Evolutionary conservation across 2,888 invertebrate genomes (phyloP), one percentile per base, ranked within the genome.

Genomic region (Villa cingulata): DNA sequence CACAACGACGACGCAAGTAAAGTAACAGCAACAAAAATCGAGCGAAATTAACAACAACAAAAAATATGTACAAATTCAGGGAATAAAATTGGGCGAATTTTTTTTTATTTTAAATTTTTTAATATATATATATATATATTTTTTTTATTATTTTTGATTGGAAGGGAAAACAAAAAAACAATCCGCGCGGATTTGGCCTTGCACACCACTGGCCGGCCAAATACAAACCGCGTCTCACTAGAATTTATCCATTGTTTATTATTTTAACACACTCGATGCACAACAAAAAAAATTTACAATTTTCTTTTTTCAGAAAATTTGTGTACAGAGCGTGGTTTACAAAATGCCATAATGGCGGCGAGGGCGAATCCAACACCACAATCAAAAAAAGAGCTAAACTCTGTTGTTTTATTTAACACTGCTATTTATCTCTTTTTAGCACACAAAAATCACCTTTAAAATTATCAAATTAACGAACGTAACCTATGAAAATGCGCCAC

Each of bases 261-360:
- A 75, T 76, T 79, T 80, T 77, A 73, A 75, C 77, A 70, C 80
- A 79, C 80, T 80, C 80, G 41, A 80, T 32, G 29, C 29, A 32
- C 29, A 32, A 36, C 36, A 36, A 36, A 36, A 36, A 15, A 74
- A 73, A 76, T 77, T 79, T 78, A 79, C 78, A 77, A 77, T 74
- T 76, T 75, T 20, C 37, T 23, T 41, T 45, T 46, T 73, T 74
- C 76, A 77, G 79, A 79, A 75, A 76, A 78, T 77, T 74, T 76
- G 77, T 78, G 76, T 77, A 76, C 77, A 75, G 76, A 76, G 76
- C 78, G 78, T 77, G 75, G 77, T 77, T 75, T 37, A 41, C 76
- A 76, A 77, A 78, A 81, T 81, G 82, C 81, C 83, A 82, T 83
- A 82, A 84, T 84, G 83, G 83, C 83, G 82, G 82, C 80, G 48